A percentile compares a stretch with the other conserved stretches of the same genome.
These are phyloP conservation scores for Tretioscincus oriximinensis DNA, from an alignment of 2,113 vertebrate species.

Conservation along the genomic window DNA sequence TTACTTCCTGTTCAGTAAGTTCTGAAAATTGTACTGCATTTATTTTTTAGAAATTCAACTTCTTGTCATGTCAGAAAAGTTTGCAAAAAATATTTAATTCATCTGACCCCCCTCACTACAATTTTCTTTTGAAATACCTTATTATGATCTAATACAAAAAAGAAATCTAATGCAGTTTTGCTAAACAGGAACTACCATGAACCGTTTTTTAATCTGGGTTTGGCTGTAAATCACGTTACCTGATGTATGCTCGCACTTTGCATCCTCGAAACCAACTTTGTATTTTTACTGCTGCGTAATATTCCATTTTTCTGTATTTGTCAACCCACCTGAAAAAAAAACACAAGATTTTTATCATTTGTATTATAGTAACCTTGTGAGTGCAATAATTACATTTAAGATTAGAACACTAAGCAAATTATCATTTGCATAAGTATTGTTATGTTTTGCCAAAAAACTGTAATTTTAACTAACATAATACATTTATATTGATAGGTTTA, in stretches of 20 bases:
- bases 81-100: too few species aligned
- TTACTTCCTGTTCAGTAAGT: too few species aligned
- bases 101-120: too few species aligned
- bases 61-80: too few species aligned
- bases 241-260: constrained; percentile 79
- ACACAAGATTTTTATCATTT: constrained; percentile 2
- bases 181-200: neutral
- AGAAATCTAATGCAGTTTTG: neutral
- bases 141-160: too few species aligned
- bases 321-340: constrained; percentile 75
- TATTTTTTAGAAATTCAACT: too few species aligned
- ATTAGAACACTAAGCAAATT: neutral
- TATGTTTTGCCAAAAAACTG: neutral
- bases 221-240: constrained; percentile 66
- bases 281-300: constrained; percentile 78
- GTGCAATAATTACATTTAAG: neutral
- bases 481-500: neutral
- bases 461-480: neutral
- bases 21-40: too few species aligned
- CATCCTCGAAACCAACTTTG: constrained; percentile 90
- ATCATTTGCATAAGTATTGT: neutral
- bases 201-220: too few species aligned
- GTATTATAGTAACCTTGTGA: neutral
- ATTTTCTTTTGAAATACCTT: too few species aligned
- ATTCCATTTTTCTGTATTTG: constrained; percentile 70